Evolutionary conservation across 1,140 invertebrate species (phyloP).

Genomic region (Drosophila jambulina): DNA sequence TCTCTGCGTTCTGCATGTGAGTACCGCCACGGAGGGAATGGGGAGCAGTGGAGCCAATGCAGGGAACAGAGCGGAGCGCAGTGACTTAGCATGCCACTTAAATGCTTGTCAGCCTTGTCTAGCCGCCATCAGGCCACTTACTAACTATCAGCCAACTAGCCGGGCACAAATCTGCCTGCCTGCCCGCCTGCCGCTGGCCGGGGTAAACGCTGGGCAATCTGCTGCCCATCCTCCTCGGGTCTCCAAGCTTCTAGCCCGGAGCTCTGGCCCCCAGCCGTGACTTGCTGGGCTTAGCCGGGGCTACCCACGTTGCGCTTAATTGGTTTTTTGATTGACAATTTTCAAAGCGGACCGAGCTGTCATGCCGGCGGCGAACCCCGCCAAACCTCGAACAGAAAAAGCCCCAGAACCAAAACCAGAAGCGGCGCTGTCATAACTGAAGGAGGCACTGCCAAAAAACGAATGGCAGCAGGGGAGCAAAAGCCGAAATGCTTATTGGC

Average conservation of each 20-base stretch:
- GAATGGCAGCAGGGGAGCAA: conserved; percentile 16
- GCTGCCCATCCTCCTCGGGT: neutral
- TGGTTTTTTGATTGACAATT: conserved; percentile 85
- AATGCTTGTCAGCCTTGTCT: conserved; percentile 52
- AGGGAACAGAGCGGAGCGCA: neutral
- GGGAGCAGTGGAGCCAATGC: neutral
- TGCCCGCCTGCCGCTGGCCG: conserved; percentile 46
- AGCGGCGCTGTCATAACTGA: conserved; percentile 66
- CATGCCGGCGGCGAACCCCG: conserved; percentile 6
- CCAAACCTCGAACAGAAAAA: conserved; percentile 1
- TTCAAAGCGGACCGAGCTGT: conserved; percentile 51
- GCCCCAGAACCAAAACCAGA: conserved; percentile 16
- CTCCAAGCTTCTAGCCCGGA: neutral
- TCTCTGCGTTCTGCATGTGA: conserved; percentile 83
- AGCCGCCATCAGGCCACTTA: conserved; percentile 47
- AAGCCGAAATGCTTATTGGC: conserved; percentile 70
- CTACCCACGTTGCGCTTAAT: conserved; percentile 74
- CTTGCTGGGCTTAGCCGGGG: conserved; percentile 38
- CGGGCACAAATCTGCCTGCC: conserved; percentile 42
- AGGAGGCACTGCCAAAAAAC: conserved; percentile 31
- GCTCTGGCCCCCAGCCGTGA: neutral
- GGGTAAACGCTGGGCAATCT: conserved; percentile 16
- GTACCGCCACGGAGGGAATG: conserved; percentile 35
- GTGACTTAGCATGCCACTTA: conserved; percentile 52
- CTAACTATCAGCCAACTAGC: conserved; percentile 46